phyloP scores from a whole-genome alignment of 1,140 invertebrate genomes.

The Grapholita molesta region DNA sequence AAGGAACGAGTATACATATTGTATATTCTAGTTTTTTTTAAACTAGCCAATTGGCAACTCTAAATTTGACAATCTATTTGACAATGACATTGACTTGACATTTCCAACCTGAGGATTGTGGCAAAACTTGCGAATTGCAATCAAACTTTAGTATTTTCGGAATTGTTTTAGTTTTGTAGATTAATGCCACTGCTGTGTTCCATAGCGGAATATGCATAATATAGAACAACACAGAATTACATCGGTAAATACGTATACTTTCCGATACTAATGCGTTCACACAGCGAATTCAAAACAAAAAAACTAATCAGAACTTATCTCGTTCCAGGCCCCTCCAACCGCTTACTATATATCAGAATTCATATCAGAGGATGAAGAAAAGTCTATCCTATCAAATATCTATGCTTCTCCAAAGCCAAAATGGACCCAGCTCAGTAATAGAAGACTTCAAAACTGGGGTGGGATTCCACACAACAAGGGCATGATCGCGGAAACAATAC shows the following conservation, averaged over 20 bases:
- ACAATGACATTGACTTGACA: background rate
- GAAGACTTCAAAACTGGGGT: conserved; percentile 97
- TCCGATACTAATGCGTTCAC: background rate
- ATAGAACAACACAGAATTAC: background rate
- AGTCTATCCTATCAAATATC: conserved; percentile 84
- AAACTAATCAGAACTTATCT: background rate
- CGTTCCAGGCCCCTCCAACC: conserved; percentile 81
- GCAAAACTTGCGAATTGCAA: background rate
- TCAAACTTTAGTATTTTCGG: background rate
- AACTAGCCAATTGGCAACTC: background rate
- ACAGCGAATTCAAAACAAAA: background rate
- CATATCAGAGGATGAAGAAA: conserved; percentile 90
- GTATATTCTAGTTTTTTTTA: too few relatives aligned
- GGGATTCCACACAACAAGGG: conserved; percentile 95
- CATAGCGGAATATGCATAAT: background rate
- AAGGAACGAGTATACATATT: too few relatives aligned
- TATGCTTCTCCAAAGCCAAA: conserved; percentile 93
- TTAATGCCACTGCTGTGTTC: background rate
- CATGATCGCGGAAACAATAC: conserved; percentile 95
- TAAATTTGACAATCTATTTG: background rate
- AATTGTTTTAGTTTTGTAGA: background rate
- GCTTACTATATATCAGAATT: conserved; percentile 96
- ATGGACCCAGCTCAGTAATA: conserved; percentile 95
- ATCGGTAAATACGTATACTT: background rate
- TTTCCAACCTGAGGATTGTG: background rate